Evolutionary conservation across 1,140 invertebrate species (phyloP), one percentile per base, ranked within the genome.

Genomic region (Diploscapter pachys): DNA sequence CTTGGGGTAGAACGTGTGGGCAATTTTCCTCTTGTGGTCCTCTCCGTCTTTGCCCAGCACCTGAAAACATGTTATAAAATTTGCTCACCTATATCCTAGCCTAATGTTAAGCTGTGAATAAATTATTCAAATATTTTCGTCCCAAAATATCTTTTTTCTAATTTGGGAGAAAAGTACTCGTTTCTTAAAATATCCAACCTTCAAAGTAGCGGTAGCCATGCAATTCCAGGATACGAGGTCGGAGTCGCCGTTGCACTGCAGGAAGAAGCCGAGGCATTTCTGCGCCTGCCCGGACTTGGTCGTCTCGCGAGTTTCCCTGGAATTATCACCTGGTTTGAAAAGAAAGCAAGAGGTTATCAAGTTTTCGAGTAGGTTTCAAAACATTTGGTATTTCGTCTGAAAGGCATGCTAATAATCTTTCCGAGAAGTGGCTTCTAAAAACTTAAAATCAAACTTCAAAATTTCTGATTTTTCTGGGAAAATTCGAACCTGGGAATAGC

Each of bases 191-290:
- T 0, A 31, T 49, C 48, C 6, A 53, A 68, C 66, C 59, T 80
- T 66, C 4, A 84, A 68, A 51, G 83, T 80, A 9, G 82, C 82
- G 11, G 71, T 56, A 13, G 82, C 84, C 62, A 83, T 78, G 68
- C 84, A 85, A 53, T 82, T 85, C 82, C 82, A 84, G 13, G 73
- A 80, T 69, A 78, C 74, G n/a, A 74, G 72, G 53, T 97, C 94
- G 80, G 93, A 94, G 85, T 96, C 94, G 4, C 93, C 94, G 86
- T 96, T 97, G 87, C 95, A 89, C 78, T 89, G 88, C 9, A 90
- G 82, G 80, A 90, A 90, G 89, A 96, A 96, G 52, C 94, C 94
- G 59, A 96, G 86, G 13, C 92, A 93, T 82, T 53, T 55, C 59
- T 55, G 67, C 13, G n/a, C 13, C 71, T 8, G 66, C 6, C 6